Conservation (phyloP, 2,797 vertebrate genomes). For the Myotis planiceps region DNA sequence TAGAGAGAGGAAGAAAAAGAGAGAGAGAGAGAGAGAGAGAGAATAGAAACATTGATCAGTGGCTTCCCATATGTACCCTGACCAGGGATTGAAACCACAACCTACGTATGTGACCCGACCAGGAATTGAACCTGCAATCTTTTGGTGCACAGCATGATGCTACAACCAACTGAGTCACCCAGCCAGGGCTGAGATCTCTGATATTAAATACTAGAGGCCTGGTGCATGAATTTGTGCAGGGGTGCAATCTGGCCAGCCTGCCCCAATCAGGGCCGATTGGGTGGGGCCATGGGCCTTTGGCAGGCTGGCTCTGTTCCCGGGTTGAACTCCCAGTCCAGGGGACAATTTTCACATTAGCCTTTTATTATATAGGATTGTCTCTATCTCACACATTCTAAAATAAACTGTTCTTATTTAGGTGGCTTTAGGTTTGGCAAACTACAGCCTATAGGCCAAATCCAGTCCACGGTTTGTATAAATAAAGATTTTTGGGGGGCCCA, state of each 20-base stretch:
- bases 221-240: too few species aligned
- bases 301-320: too few species aligned
- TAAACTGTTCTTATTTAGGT: background rate
- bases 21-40: too few species aligned
- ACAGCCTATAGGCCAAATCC: background rate
- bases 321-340: too few species aligned
- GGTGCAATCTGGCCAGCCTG: accelerated
- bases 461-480: background rate
- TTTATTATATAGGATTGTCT: background rate
- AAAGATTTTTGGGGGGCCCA: background rate
- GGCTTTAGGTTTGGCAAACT: background rate
- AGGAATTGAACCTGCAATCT: background rate
- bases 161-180: background rate
- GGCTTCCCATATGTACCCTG: background rate
- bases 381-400: background rate
- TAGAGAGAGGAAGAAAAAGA: too few species aligned
- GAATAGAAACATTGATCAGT: background rate
- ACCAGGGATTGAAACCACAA: background rate
- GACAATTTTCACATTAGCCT: too few species aligned
- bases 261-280: too few species aligned
- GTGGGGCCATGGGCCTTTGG: too few species aligned
- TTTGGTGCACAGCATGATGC: background rate
- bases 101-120: background rate
- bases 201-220: background rate
- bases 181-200: background rate